Percentiles rank a stretch among this genome's conserved stretches.
Conservation (phyloP, 2,797 vertebrate genomes). For the Sebastes oblongus region DNA sequence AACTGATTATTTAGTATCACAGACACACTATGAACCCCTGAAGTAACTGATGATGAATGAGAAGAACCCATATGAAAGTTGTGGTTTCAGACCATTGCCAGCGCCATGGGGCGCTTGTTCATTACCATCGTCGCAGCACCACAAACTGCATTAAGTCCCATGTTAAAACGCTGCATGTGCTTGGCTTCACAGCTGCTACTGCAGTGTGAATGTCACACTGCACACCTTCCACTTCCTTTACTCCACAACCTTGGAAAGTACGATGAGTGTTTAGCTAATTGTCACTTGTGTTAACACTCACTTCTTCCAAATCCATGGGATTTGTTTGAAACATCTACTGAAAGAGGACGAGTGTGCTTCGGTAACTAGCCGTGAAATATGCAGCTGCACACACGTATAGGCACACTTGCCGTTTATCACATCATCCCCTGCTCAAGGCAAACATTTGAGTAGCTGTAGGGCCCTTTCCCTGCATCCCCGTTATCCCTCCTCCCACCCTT, state of each 20-base stretch:
- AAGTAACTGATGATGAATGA: background rate
- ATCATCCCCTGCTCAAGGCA: background rate
- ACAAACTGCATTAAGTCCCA: slow-evolving; percentile 3
- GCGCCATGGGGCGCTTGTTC: background rate
- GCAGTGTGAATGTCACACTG: background rate
- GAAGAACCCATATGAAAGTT: background rate
- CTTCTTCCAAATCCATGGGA: slow-evolving; percentile 29
- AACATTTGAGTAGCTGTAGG: slow-evolving; percentile 7
- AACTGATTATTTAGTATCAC: slow-evolving; percentile 10
- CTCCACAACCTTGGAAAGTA: background rate
- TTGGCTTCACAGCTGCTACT: background rate
- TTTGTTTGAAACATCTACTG: slow-evolving; percentile 45
- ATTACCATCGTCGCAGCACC: background rate
- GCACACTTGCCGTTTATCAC: slow-evolving; percentile 20
- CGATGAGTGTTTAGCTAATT: slow-evolving; percentile 20
- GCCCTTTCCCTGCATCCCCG: background rate
- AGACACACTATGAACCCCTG: background rate
- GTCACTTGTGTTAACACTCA: slow-evolving; percentile 10
- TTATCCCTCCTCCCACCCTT: background rate
- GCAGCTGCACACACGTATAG: slow-evolving; percentile 37
- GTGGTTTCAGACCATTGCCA: slow-evolving; percentile 43
- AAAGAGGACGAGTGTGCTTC: background rate
- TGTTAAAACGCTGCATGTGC: background rate
- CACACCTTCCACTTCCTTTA: background rate
- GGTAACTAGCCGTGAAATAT: slow-evolving; percentile 52